Evolutionary conservation across 2,888 invertebrate species (phyloP), one percentile per base, ranked within the genome.

Genomic region (Venusia cambrica): DNA sequence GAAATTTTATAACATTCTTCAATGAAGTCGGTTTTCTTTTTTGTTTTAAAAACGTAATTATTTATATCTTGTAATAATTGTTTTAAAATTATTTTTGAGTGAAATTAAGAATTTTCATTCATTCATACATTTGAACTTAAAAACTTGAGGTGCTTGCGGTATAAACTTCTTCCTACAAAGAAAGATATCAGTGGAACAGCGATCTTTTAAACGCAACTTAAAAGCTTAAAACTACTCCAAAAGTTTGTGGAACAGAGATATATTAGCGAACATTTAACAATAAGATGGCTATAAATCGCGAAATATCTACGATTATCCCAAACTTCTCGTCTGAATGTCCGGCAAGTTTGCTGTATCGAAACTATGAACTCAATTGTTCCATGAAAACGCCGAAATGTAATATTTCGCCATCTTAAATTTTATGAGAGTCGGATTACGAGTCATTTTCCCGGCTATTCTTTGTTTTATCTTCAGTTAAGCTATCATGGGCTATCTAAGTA

Each of bases 211-310:
- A 43, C 16, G 26, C 37, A 47, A 44, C 41, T 51, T 42, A 35
- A 45, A 50, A 47, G 42, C 41, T 51, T 42, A 35, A 45, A 50
- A 45, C 42, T 36, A 38, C 28, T 31, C 37, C 31, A 20, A 30
- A 48, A 53, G 38, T 48, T 53, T 38, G n/a, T n/a, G 17, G 39
- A 48, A 36, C 31, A 28, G 44, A 48, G 50, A 52, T 50, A 52
- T 52, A 52, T 50, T 52, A 50, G 38, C 27, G 42, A 39, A 36
- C 41, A 41, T 47, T 50, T 52, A 54, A 52, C 48, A 52, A 52
- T 48, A 48, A 48, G 42, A 47, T 43, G 46, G 50, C 50, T 42
- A 52, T 54, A 54, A 54, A 52, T 52, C 45, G 42, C 42, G 25
- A 48, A 51, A 50, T 50, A 52, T 50, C 47, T 45, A 38, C 50